Evolutionary conservation across 2,797 vertebrate species (phyloP).

Genomic region (Ficedula albicollis): DNA sequence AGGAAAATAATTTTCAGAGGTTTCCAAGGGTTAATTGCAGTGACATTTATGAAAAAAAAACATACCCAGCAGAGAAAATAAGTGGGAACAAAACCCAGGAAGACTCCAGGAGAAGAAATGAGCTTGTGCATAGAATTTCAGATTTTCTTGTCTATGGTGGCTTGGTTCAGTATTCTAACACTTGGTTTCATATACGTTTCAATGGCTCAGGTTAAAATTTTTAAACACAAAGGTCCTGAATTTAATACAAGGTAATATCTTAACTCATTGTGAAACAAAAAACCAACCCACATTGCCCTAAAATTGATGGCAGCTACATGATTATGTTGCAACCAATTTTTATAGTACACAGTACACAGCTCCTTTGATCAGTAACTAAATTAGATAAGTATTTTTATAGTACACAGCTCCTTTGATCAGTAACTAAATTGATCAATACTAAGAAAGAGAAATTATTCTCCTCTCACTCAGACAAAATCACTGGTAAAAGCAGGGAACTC

Average conservation of each 20-base stretch:
- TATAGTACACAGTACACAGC: background rate
- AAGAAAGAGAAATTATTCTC: background rate
- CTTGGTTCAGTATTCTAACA: background rate
- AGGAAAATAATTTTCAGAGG: background rate
- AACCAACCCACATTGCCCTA: background rate
- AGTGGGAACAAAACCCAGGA: background rate
- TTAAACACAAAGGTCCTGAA: background rate
- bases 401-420: background rate
- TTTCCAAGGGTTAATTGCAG: slow-evolving; percentile 13
- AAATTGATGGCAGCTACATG: background rate
- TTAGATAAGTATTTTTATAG: background rate
- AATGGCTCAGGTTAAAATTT: background rate
- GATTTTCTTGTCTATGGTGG: background rate
- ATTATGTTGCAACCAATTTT: background rate
- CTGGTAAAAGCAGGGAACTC: background rate
- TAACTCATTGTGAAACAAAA: background rate
- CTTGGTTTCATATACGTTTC: accelerated
- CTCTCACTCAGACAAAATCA: background rate
- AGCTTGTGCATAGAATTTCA: background rate
- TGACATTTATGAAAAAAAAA: background rate
- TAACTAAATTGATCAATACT: background rate
- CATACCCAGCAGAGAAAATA: background rate
- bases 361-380: background rate
- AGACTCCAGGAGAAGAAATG: background rate
- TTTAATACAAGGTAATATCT: background rate